Conservation (phyloP, 2,888 invertebrate species). For the Eristalinus sepulchralis region DNA sequence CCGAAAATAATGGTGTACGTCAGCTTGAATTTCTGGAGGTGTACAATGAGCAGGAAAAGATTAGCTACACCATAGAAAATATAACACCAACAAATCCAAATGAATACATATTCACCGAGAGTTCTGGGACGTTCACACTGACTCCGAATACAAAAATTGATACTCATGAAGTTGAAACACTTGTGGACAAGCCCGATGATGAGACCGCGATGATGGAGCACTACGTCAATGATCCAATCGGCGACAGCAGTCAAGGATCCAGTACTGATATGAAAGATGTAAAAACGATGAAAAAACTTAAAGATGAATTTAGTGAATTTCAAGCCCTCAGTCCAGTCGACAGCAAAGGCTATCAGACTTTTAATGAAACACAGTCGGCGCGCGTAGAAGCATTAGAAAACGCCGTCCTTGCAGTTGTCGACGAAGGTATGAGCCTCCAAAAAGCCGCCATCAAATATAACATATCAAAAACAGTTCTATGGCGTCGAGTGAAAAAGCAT, state of each 20-base stretch:
- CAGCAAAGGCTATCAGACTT: conserved; percentile 59
- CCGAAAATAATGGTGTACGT: conserved; percentile 68
- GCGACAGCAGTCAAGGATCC: conserved; percentile 59
- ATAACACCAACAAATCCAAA: conserved; percentile 76
- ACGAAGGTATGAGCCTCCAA: conserved; percentile 78
- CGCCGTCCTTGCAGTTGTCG: conserved; percentile 79
- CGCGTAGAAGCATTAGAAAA: conserved; percentile 76
- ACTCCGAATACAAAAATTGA: conserved; percentile 77
- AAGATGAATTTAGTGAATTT: conserved; percentile 67
- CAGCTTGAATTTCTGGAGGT: conserved; percentile 79
- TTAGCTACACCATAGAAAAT: conserved; percentile 79
- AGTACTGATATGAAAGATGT: conserved; percentile 50
- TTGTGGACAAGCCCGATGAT: conserved; percentile 73
- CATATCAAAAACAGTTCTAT: conserved; percentile 80
- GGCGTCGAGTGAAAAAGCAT: conserved; percentile 79
- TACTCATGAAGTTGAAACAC: conserved; percentile 66
- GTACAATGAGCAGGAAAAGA: conserved; percentile 78
- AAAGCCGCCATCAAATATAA: conserved; percentile 79
- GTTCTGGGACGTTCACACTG: conserved; percentile 77
- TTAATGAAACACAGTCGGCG: conserved; percentile 59
- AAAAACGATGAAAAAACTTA: conserved; percentile 45
- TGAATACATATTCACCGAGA: conserved; percentile 79
- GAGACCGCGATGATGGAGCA: conserved; percentile 72
- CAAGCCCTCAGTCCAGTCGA: conserved; percentile 59
- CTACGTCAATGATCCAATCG: conserved; percentile 62